Base-by-base conservation (phyloP, 2,113 vertebrate genomes). In the Campylorhamphus procurvoides region DNA sequence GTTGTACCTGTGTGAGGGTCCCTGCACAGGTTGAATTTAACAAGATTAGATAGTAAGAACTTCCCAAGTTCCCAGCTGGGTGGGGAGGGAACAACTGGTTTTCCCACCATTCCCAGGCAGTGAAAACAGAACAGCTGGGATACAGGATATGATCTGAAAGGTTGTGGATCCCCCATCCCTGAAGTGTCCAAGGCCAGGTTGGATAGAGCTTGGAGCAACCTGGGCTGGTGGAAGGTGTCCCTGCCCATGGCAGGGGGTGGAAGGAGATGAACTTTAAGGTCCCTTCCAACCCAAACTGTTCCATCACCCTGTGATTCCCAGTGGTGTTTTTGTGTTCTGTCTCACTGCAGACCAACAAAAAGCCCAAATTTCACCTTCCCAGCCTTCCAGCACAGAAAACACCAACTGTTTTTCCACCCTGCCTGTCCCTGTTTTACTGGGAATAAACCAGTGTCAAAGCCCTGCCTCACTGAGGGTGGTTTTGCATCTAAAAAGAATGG, bases 101-200 rank as follows among this genome's bases (percentile, higher is more conserved):
- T 50, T 46, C 37, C 67, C 81, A 56, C 25, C 53, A n/a, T 29
- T 24, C 35, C 37, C 78, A 80, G 55, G 17, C 29, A 39, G 50
- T 3, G 44, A 28, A 53, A 46, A 19, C 4, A n/a, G 29, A 62
- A 18, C 7, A 84, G 37, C 28, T 10, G 24, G 31, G 16, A 35
- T 42, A 6, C 0, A 3, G 22, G 3, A 6, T 3, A 6, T 6
- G 4, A 24, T 3, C 14, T 17, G 6, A 31, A 40, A 55, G n/a
- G 25, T 11, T 62, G 40, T 55, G 55, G 40, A 35, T 20, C 27
- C 9, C 31, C 17, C 87, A 42, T 7, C 14, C 14, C 55, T 56
- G 49, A 22, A 37, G 25, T 56, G 31, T 49, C 15, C 22, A 44
- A 37, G 60, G 10, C 2, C 33, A 71, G 22, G 17, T 1, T 37